Evolutionary conservation across 2,797 vertebrate genomes (phyloP).

Genomic region (Loriculus beryllinus): DNA sequence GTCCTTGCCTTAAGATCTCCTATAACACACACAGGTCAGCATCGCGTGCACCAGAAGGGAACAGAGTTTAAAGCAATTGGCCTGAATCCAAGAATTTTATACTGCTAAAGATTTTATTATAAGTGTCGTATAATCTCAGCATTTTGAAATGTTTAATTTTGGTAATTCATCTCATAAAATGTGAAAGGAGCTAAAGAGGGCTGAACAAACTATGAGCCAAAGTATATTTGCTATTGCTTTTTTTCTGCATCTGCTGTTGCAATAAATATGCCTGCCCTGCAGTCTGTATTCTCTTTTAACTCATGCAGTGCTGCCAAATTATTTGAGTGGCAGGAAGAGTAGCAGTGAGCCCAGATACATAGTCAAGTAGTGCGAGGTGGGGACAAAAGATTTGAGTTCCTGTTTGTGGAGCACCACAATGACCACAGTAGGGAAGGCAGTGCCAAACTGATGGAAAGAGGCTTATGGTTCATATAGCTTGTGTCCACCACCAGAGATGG

Average conservation of each 20-base stretch:
- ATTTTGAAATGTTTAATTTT: conserved; percentile 43
- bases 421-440: background rate
- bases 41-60: background rate
- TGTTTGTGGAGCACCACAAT: background rate
- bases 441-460: background rate
- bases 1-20: background rate
- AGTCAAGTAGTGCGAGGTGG: accelerated
- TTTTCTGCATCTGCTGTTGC: background rate
- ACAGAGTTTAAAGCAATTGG: background rate
- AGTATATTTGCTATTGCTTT: background rate
- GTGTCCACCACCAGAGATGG: background rate
- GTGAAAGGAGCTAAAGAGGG: conserved; percentile 3
- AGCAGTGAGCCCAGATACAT: accelerated
- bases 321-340: background rate
- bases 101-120: background rate
- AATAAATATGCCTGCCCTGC: background rate
- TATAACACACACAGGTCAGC: background rate
- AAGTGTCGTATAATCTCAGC: background rate
- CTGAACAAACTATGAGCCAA: background rate
- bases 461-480: background rate
- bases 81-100: background rate
- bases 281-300: conserved; percentile 1
- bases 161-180: background rate
- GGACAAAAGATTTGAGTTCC: background rate
- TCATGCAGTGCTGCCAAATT: background rate